Conservation (phyloP, 2,113 vertebrate genomes). For the Anhinga anhinga region DNA sequence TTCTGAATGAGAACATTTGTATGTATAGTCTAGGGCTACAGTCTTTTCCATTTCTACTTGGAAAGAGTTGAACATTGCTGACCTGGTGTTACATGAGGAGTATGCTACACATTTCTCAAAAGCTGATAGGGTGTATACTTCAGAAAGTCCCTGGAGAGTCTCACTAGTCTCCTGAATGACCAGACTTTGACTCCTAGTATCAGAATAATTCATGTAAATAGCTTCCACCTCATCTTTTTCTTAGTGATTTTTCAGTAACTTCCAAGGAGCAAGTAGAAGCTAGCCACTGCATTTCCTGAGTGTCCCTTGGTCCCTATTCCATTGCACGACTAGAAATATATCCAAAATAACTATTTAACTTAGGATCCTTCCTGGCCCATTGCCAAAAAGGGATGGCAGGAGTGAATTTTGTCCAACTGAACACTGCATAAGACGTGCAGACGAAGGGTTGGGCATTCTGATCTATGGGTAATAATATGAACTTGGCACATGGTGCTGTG, state of each 20-base stretch:
- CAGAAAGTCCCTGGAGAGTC: background rate
- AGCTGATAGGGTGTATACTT: background rate
- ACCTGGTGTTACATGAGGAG: background rate
- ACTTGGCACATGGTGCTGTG: background rate
- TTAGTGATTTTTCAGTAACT: background rate
- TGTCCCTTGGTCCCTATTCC: background rate
- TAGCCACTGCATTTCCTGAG: background rate
- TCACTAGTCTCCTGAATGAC: background rate
- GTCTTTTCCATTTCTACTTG: background rate
- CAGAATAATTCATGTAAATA: background rate
- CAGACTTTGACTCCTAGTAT: background rate
- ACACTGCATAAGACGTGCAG: background rate
- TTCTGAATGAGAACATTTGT: background rate
- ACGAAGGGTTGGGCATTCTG: background rate
- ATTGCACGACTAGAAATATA: background rate
- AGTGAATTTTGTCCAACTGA: background rate
- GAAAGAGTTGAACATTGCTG: background rate
- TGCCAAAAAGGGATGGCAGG: background rate
- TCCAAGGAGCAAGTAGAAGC: background rate
- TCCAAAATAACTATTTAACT: background rate
- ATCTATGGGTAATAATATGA: background rate
- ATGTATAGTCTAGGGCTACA: background rate
- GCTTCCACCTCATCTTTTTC: background rate
- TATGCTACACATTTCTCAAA: background rate
- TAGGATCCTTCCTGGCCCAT: background rate